A percentile compares a stretch with the other conserved stretches of the same genome.
Evolutionary conservation across 1,140 invertebrate genomes (phyloP).

Genomic region (Gryon sp.): DNA sequence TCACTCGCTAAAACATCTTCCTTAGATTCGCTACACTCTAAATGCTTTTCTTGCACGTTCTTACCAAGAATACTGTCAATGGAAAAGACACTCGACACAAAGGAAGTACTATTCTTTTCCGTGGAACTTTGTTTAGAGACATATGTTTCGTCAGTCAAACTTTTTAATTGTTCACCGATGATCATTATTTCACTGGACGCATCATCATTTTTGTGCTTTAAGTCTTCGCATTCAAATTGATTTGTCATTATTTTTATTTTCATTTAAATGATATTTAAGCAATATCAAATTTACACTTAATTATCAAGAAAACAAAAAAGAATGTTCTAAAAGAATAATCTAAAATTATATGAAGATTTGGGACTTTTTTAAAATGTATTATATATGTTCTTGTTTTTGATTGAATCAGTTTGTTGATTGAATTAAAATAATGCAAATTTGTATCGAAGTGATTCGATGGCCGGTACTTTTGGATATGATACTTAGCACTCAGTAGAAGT

Average conservation of each 20-base stretch:
- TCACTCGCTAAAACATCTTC: conserved; percentile 59
- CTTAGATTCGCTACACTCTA: conserved; percentile 33
- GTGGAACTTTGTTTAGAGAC: conserved; percentile 15
- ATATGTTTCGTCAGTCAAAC: conserved; percentile 19
- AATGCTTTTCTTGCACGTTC: conserved; percentile 34
- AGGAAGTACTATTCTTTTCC: conserved; percentile 4
- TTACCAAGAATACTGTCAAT: conserved; percentile 73
- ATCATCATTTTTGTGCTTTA: conserved; percentile 13
- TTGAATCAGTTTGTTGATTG: neutral
- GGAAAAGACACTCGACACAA: conserved; percentile 67
- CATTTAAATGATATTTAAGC: no score
- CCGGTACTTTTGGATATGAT: conserved; percentile 47
- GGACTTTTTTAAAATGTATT: no score
- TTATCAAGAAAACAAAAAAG: no score
- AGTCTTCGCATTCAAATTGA: conserved; percentile 5
- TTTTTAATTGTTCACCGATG: conserved; percentile 23
- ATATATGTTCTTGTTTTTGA: no score
- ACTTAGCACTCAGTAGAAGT: conserved; percentile 61
- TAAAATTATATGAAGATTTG: no score
- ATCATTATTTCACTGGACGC: conserved; percentile 32
- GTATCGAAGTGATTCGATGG: conserved; percentile 14
- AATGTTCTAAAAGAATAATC: no score
- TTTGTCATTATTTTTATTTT: no score
- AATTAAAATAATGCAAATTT: no score
- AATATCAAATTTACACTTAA: no score